Percentiles rank a stretch among this genome's conserved stretches.
Conservation (phyloP, 2,888 invertebrate species). For the Leptogaster cylindrica region DNA sequence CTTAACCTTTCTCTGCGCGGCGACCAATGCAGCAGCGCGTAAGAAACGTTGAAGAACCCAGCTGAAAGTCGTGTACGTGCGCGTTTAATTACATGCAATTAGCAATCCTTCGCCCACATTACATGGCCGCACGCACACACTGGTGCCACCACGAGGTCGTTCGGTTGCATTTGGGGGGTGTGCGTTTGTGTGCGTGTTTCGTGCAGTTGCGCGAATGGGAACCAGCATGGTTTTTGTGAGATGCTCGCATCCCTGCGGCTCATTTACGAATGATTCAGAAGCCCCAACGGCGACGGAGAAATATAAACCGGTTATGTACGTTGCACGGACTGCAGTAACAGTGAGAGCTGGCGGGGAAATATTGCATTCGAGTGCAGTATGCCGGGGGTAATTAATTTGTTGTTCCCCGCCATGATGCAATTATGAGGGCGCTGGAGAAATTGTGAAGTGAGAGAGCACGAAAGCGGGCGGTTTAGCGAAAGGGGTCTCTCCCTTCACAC, state of each 20-base stretch:
- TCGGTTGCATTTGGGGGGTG: neutral
- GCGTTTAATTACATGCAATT: conserved; percentile 49
- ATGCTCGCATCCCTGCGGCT: no score
- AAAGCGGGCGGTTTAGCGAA: neutral
- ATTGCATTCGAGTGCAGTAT: neutral
- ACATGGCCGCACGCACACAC: conserved; percentile 3
- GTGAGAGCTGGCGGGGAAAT: conserved; percentile 3
- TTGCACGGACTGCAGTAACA: neutral
- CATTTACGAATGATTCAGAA: conserved; percentile 33
- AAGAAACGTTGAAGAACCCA: conserved; percentile 17
- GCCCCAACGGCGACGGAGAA: neutral
- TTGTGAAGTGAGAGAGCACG: conserved; percentile 20
- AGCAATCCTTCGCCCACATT: conserved; percentile 44
- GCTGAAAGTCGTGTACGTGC: conserved; percentile 45
- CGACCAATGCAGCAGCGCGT: neutral
- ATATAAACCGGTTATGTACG: conserved; percentile 21
- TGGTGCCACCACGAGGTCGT: neutral
- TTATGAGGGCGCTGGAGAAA: neutral
- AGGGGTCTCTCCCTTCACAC: conserved; percentile 1
- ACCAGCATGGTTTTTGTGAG: neutral
- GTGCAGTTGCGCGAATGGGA: conserved; percentile 22
- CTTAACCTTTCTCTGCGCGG: conserved; percentile 14
- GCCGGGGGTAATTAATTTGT: conserved; percentile 1
- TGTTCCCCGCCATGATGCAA: conserved; percentile 1
- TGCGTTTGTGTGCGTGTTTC: conserved; percentile 35